Base-by-base conservation (phyloP, 2,888 invertebrate genomes). In the Melangyna quadrimaculata region DNA sequence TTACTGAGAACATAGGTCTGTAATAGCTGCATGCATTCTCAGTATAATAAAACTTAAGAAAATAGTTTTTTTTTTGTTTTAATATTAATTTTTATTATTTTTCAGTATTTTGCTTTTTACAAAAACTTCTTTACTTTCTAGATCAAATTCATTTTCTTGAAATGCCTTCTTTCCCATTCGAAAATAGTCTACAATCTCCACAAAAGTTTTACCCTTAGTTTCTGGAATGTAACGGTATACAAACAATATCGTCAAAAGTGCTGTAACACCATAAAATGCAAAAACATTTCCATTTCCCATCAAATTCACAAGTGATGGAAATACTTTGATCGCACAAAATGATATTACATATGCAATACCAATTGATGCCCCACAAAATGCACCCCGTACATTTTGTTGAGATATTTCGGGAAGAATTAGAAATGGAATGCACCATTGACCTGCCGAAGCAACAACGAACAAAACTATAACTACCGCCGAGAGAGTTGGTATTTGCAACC, bases 381-480 rank as follows among this genome's bases (percentile, higher is more conserved):
- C 89, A 0, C 95, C 95, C 37, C 95, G 92, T 0, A 94, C 93
- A 77, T 93, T 93, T 2, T 93, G 93, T 1, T 95, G 94, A 89
- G 95, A 96, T 0, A 96, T 92, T 91, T 96, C 96, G 0, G 95
- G 95, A 87, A 95, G 94, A 94, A 96, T 94, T 35, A 95, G 94
- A 94, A 96, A 96, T 0, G 96, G 96, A 59, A 96, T 89, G 0
- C 95, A 95, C 14, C 95, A 91, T 1, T 91, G 88, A 0, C 96
- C 92, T 8, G 91, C 92, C 89, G 90, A 95, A 89, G 67, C 94
- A 89, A 89, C 93, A 92, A 87, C 93, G 89, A 88, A 92, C 5
- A 89, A 71, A 6, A 92, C 88, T 43, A 92, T 90, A 5, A 90
- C 88, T 4, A 87, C 77, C 2, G 90, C 90, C 2, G 91, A 89